Percentiles rank a stretch among this genome's conserved stretches.
These are phyloP conservation scores for Gopherus evgoodei DNA, from an alignment of 2,113 vertebrate genomes.

Conservation along the genomic window DNA sequence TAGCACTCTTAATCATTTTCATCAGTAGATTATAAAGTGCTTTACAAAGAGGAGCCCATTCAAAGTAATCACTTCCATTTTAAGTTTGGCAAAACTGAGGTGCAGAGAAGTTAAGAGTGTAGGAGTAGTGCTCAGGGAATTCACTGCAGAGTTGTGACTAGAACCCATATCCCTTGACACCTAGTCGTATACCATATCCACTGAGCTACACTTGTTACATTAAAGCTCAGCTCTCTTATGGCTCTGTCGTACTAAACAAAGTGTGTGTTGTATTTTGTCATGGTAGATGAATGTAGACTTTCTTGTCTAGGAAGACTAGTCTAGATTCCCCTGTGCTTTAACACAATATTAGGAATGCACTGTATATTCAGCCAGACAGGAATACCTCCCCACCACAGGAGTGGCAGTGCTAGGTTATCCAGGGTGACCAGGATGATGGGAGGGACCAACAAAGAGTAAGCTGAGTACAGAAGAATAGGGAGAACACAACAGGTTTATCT, in stretches of 20 bases:
- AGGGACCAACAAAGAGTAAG: slow-evolving; percentile 26
- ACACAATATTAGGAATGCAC: slow-evolving; percentile 25
- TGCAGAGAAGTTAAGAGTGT: not conserved
- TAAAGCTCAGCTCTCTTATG: slow-evolving; percentile 60
- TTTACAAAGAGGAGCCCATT: not conserved
- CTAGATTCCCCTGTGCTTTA: slow-evolving; percentile 30
- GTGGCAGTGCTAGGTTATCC: slow-evolving; percentile 36
- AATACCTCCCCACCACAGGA: slow-evolving; percentile 35
- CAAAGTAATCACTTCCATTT: slow-evolving; percentile 48
- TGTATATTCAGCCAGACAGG: slow-evolving; percentile 5
- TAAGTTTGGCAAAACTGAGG: slow-evolving; percentile 31
- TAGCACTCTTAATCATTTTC: not conserved
- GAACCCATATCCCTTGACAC: not conserved
- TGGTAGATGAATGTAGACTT: not conserved
- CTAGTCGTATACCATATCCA: slow-evolving; percentile 33
- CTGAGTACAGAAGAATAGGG: slow-evolving; percentile 10
- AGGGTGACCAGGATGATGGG: not conserved
- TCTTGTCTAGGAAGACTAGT: slow-evolving; percentile 29
- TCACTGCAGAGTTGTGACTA: slow-evolving; percentile 12
- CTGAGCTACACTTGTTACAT: slow-evolving; percentile 54
- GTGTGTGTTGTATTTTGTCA: slow-evolving; percentile 35
- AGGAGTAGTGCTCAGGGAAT: slow-evolving; percentile 29
- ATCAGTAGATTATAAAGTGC: not conserved
- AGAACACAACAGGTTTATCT: slow-evolving; percentile 33
- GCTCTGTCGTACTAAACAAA: slow-evolving; percentile 53